phyloP scores from a whole-genome alignment of 2,888 invertebrate genomes.

The Tromatobia lineatoria region DNA sequence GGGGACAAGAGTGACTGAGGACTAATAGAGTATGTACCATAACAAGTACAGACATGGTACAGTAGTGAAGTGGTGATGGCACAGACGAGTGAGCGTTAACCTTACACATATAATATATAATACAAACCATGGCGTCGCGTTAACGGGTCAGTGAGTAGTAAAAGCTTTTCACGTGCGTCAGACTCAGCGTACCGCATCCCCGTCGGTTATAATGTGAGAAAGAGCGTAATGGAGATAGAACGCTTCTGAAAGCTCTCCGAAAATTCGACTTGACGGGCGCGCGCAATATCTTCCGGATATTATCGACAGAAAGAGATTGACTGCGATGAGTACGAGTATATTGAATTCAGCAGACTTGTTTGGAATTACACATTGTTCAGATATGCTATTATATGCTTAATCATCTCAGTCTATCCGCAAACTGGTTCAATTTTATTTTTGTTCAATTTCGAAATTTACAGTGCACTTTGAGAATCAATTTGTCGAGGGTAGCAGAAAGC shows the following conservation, averaged over 20 bases:
- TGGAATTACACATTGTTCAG: neutral
- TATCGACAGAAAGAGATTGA: neutral
- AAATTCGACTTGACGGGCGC: conserved; percentile 9
- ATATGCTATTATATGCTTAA: conserved; percentile 1
- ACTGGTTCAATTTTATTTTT: neutral
- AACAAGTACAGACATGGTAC: neutral
- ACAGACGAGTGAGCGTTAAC: conserved; percentile 20
- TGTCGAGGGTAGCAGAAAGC: conserved; percentile 19
- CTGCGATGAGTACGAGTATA: neutral
- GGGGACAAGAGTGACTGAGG: conserved; percentile 26
- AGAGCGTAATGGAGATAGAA: neutral
- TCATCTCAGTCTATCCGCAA: neutral
- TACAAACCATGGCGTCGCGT: conserved; percentile 24
- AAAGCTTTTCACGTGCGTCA: conserved; percentile 46
- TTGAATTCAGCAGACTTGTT: neutral
- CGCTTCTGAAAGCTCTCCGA: neutral
- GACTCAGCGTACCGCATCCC: conserved; percentile 23
- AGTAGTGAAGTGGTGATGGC: conserved; percentile 31
- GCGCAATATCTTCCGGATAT: conserved; percentile 19
- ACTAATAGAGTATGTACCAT: neutral
- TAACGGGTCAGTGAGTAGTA: conserved; percentile 55
- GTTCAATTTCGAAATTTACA: neutral
- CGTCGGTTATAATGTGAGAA: conserved; percentile 13
- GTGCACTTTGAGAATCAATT: conserved; percentile 40
- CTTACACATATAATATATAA: conserved; percentile 37